Conservation (phyloP, 2,797 vertebrate species). For the Clarias platycephalus region DNA sequence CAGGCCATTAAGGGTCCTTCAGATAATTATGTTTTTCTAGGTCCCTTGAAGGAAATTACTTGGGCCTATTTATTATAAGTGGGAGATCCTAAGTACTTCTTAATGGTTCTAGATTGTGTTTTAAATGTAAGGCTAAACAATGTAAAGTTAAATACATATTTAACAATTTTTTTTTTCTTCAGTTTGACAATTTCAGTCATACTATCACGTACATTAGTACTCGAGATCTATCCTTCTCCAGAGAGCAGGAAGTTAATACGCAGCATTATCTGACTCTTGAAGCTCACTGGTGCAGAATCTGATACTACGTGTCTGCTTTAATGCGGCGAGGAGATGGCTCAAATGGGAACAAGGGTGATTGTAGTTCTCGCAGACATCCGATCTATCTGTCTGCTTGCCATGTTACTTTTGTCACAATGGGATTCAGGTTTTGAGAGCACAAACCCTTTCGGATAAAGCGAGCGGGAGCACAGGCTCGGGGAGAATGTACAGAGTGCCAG, state of each 20-base stretch:
- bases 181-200: background rate
- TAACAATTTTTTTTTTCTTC: background rate
- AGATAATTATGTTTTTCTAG: background rate
- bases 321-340: conserved; percentile 21
- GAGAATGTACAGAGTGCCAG: background rate
- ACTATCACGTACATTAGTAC: background rate
- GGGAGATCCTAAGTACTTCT: background rate
- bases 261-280: conserved; percentile 20
- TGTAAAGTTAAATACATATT: background rate
- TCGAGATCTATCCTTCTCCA: background rate
- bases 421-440: conserved; percentile 19
- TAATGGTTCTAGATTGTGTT: background rate
- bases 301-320: conserved; percentile 22
- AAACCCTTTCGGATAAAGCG: background rate
- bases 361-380: conserved; percentile 10
- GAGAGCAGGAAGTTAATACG: conserved; percentile 14
- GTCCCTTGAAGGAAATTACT: background rate
- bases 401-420: conserved; percentile 28
- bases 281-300: conserved; percentile 25
- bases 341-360: conserved; percentile 15
- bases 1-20: background rate
- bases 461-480: background rate
- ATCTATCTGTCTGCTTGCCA: conserved; percentile 28
- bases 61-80: background rate
- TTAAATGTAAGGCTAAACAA: background rate